Conservation (phyloP, 92 coral and sea anemone genomes). For the Pocillopora grandis region DNA sequence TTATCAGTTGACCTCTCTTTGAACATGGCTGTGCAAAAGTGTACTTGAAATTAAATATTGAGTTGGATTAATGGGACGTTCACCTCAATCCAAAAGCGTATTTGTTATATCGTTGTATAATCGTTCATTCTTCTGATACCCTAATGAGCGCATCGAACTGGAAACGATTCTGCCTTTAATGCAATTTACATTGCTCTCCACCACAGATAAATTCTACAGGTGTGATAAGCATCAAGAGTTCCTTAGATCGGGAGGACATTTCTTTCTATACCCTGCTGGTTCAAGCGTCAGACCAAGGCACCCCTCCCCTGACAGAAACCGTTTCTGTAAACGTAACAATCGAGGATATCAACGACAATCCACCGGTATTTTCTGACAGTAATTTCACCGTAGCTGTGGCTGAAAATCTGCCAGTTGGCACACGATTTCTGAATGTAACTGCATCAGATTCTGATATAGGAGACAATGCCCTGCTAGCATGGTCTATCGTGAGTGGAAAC, state of each 20-base stretch:
- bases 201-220: slow-evolving; percentile 39
- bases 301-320: slow-evolving; percentile 59
- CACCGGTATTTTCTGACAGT: slow-evolving; percentile 46
- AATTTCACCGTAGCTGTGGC: slow-evolving; percentile 47
- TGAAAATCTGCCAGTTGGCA: slow-evolving; percentile 48
- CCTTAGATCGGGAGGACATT: slow-evolving; percentile 65
- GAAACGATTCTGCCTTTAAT: no score
- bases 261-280: slow-evolving; percentile 42
- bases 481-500: slow-evolving; percentile 62
- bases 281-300: slow-evolving; percentile 60
- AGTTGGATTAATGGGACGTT: no score
- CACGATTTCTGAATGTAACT: slow-evolving; percentile 44
- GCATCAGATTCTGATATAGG: slow-evolving; percentile 61
- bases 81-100: no score
- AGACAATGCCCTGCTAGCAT: slow-evolving; percentile 51
- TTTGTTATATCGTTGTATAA: no score
- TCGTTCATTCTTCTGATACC: no score
- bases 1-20: no score
- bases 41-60: no score
- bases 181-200: background rate
- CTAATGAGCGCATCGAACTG: no score
- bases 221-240: slow-evolving; percentile 54
- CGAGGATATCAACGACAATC: slow-evolving; percentile 61
- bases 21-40: no score
- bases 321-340: slow-evolving; percentile 60